phyloP scores from a whole-genome alignment of 2,888 invertebrate genomes.

The Vandiemenella viatica region DNA sequence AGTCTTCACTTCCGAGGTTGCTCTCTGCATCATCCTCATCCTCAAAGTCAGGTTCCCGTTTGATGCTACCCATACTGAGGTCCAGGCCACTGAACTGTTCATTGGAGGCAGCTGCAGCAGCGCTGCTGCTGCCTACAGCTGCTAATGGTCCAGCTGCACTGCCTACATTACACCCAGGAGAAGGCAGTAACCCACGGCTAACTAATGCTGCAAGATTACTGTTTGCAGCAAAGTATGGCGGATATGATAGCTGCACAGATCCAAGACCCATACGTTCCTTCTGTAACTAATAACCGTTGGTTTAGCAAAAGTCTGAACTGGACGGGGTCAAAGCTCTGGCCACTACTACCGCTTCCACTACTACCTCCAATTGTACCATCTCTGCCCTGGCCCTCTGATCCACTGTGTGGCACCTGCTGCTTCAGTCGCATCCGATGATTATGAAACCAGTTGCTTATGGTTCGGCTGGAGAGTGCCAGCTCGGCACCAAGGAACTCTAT shows the following conservation, averaged over 20 bases:
- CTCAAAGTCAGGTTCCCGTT: constrained; percentile 60
- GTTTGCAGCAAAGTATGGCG: constrained; percentile 62
- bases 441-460: constrained; percentile 99
- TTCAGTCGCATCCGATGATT: constrained; percentile 97
- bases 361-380: constrained; percentile 4
- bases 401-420: constrained; percentile 69
- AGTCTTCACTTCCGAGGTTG: constrained; percentile 56
- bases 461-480: constrained; percentile 78
- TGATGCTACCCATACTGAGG: constrained; percentile 67
- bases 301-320: constrained; percentile 79
- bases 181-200: constrained; percentile 45
- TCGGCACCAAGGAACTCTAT: constrained; percentile 90
- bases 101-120: constrained; percentile 43
- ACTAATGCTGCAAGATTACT: constrained; percentile 62
- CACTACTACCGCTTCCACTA: constrained; percentile 50
- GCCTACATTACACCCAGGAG: constrained; percentile 32
- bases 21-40: constrained; percentile 65
- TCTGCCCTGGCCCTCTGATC: constrained; percentile 36
- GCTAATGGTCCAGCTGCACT: constrained; percentile 24
- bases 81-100: constrained; percentile 76
- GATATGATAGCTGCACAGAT: constrained; percentile 44
- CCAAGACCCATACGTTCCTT: constrained; percentile 69
- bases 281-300: constrained; percentile 74
- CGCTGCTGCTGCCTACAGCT: constrained; percentile 29
- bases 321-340: constrained; percentile 74